A percentile compares a stretch with the other conserved stretches of the same genome.
phyloP scores from a whole-genome alignment of 35 echinoderm and acorn worm genomes.

The Heliocidaris tuberculata region DNA sequence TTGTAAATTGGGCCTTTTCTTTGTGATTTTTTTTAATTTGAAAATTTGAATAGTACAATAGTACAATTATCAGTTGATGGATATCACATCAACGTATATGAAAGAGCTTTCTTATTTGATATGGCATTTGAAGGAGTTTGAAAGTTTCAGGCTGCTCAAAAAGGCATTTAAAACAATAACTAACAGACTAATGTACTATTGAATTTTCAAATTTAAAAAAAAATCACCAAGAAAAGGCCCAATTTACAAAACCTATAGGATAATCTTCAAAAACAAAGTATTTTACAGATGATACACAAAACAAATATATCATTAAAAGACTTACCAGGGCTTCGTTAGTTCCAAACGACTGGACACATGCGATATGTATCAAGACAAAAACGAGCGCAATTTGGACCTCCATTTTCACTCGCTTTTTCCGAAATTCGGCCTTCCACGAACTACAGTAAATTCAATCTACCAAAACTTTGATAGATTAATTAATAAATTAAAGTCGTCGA shows the following conservation, averaged over 20 bases:
- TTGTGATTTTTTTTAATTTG: background rate
- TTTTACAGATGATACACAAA: background rate
- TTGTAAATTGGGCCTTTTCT: background rate
- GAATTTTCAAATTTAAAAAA: background rate
- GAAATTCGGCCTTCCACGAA: background rate
- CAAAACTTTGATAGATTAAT: background rate
- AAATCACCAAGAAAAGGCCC: background rate
- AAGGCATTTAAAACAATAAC: background rate
- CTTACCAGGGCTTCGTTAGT: background rate
- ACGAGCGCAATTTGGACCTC: background rate
- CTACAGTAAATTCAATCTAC: background rate
- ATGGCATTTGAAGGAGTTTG: too few relatives aligned
- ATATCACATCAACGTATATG: too few relatives aligned
- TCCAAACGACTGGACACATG: background rate
- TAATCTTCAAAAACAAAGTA: too few relatives aligned
- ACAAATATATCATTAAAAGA: background rate
- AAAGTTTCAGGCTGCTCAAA: too few relatives aligned
- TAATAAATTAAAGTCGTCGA: background rate
- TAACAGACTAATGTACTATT: background rate
- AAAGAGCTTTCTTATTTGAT: too few relatives aligned
- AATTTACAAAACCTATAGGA: background rate
- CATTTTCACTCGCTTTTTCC: background rate
- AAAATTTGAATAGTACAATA: background rate
- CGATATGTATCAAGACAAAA: background rate
- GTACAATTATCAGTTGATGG: too few relatives aligned